Conservation (phyloP, 2,113 vertebrate species). For the Cyanoderma ruficeps region DNA sequence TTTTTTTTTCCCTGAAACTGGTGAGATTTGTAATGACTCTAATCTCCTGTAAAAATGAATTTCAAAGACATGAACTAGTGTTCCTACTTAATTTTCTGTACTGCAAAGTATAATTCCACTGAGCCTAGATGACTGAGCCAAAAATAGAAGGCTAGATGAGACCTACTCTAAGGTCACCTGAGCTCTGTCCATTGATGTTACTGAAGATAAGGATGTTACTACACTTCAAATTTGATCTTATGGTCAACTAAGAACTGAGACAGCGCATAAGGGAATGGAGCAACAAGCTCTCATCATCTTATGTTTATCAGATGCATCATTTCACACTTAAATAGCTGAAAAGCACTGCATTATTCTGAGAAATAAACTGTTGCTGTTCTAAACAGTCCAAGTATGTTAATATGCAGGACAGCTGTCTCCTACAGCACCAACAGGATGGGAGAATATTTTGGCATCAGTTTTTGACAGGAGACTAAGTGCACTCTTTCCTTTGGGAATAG, state of each 20-base stretch:
- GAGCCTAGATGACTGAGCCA: not conserved
- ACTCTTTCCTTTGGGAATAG: not conserved
- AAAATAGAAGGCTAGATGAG: conserved; percentile 36
- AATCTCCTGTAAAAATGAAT: conserved; percentile 8
- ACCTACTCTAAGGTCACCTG: conserved; percentile 34
- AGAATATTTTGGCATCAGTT: not conserved
- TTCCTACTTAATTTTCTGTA: not conserved
- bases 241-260: not conserved
- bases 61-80: not conserved
- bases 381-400: not conserved
- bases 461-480: not conserved
- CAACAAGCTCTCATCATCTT: not conserved
- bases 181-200: not conserved
- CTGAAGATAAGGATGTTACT: conserved; percentile 7
- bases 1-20: fast-evolving
- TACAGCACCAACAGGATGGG: not conserved
- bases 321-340: not conserved
- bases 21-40: not conserved
- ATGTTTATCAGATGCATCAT: not conserved
- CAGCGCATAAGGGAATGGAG: not conserved
- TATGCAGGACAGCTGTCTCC: not conserved
- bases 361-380: not conserved
- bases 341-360: not conserved
- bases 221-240: conserved; percentile 21
- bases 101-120: not conserved